phyloP scores from a whole-genome alignment of 2,113 vertebrate species.

The Oryzias woworae region DNA sequence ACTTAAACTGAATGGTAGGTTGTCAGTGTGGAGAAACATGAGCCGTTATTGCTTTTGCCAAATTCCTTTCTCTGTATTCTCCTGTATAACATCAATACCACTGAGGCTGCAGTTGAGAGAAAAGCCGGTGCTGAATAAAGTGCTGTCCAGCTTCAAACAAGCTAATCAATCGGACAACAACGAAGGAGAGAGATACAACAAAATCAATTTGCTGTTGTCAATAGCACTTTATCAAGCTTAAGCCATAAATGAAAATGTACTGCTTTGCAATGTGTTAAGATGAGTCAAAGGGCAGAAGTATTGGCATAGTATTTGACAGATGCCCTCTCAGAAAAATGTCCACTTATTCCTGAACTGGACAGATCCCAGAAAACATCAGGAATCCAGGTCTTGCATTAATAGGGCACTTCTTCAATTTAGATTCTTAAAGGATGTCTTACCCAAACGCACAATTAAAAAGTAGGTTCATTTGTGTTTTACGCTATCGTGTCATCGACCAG shows the following conservation, averaged over 20 bases:
- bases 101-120: conserved; percentile 2
- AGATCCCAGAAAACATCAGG: neutral
- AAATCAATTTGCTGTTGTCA: conserved; percentile 50
- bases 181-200: conserved; percentile 44
- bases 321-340: conserved; percentile 1
- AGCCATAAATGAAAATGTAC: conserved; percentile 50
- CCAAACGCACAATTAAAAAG: neutral
- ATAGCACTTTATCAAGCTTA: conserved; percentile 54
- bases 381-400: neutral
- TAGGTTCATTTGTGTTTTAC: neutral
- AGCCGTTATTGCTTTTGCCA: no score
- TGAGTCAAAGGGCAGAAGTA: conserved; percentile 39
- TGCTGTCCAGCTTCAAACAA: conserved; percentile 48
- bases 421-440: neutral
- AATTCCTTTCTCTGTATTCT: neutral
- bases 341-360: neutral
- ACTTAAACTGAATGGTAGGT: no score
- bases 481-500: neutral
- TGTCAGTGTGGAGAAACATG: neutral
- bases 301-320: conserved; percentile 27
- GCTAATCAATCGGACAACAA: conserved; percentile 49
- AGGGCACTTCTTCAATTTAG: neutral
- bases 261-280: conserved; percentile 32
- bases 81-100: neutral
- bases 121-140: conserved; percentile 4